These are phyloP conservation scores for Sakesphorus luctuosus DNA, from an alignment of 2,113 vertebrate genomes.

Conservation along the genomic window DNA sequence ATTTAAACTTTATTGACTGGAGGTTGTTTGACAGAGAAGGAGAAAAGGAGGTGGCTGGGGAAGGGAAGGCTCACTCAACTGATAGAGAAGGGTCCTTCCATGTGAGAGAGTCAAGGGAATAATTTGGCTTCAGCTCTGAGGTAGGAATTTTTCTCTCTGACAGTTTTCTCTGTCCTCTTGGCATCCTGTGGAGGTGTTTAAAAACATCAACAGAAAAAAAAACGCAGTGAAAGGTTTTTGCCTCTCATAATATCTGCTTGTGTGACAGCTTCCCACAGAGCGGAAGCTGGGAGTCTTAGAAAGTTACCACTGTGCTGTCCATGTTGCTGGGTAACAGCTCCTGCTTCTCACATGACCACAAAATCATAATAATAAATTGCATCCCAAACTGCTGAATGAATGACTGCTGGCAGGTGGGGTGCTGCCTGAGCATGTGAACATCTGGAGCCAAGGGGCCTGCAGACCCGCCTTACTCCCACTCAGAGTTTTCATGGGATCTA, in stretches of 20 bases:
- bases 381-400: background rate
- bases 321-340: conserved; percentile 21
- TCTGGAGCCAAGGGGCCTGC: background rate
- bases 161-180: background rate
- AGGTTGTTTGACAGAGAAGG: background rate
- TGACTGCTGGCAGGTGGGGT: background rate
- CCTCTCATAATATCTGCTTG: background rate
- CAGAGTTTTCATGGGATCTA: background rate
- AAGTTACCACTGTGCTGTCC: background rate
- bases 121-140: background rate
- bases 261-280: conserved; percentile 1
- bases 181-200: conserved; percentile 1
- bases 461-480: rapidly evolving
- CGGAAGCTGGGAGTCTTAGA: background rate
- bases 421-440: rapidly evolving
- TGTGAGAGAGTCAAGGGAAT: background rate
- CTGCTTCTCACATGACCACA: background rate
- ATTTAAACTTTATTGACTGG: background rate
- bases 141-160: background rate
- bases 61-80: background rate
- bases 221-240: background rate
- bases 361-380: background rate
- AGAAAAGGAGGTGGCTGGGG: background rate
- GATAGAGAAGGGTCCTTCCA: background rate
- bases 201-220: background rate